Evolutionary conservation across 2,113 vertebrate species (phyloP).

Genomic region (Syngnathoides biaculeatus): DNA sequence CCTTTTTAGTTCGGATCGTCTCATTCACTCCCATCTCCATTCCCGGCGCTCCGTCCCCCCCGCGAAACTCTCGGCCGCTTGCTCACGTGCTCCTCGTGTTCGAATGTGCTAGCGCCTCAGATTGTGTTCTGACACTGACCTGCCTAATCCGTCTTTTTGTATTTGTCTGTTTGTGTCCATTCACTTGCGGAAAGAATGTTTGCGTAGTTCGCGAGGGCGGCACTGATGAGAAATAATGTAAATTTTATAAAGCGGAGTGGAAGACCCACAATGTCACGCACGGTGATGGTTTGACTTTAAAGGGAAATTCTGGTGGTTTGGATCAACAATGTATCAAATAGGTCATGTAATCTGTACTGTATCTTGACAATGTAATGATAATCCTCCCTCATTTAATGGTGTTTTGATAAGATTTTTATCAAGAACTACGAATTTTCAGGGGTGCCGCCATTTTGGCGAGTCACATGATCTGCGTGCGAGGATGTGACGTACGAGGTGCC

Average conservation of each 20-base stretch:
- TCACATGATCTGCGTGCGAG: too few relatives aligned
- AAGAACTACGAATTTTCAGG: too few relatives aligned
- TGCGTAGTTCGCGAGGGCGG: neutral
- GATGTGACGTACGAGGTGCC: too few relatives aligned
- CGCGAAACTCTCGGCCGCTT: slow-evolving; percentile 42
- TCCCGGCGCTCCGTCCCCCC: slow-evolving; percentile 44
- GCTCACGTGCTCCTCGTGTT: slow-evolving; percentile 52
- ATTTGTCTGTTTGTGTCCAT: slow-evolving; percentile 27
- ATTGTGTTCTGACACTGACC: slow-evolving; percentile 49
- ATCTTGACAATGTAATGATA: too few relatives aligned
- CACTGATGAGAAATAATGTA: neutral
- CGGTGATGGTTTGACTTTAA: too few relatives aligned
- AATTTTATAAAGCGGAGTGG: neutral
- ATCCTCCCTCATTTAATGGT: too few relatives aligned
- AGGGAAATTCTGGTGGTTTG: too few relatives aligned
- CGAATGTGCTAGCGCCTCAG: slow-evolving; percentile 30
- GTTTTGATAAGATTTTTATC: too few relatives aligned
- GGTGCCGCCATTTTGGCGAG: too few relatives aligned
- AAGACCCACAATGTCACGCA: too few relatives aligned
- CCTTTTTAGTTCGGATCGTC: slow-evolving; percentile 53
- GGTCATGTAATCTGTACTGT: too few relatives aligned
- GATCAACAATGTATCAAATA: too few relatives aligned
- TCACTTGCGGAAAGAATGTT: neutral
- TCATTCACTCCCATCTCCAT: slow-evolving; percentile 50
- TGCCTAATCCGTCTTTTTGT: slow-evolving; percentile 43